These are phyloP conservation scores for Bombus difficillimus DNA, from an alignment of 1,140 invertebrate species.

Conservation along the genomic window DNA sequence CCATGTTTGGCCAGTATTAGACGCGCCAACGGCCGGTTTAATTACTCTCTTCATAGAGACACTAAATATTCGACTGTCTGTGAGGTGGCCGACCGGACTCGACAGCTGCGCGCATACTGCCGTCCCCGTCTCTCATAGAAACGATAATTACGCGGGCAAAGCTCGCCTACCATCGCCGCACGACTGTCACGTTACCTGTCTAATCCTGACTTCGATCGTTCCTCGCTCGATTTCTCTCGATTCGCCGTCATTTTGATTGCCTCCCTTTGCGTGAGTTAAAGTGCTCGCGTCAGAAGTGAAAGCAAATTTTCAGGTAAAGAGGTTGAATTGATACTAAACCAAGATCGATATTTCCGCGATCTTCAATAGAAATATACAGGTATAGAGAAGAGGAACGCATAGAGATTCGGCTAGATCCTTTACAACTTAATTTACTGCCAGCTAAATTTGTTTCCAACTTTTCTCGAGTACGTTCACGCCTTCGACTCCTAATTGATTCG, in stretches of 20 bases:
- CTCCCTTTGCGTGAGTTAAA: not conserved
- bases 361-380: not conserved
- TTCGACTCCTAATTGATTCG: constrained; percentile 7
- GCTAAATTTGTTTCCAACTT: not conserved
- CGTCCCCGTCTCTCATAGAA: constrained; percentile 39
- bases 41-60: constrained; percentile 57
- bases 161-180: constrained; percentile 27
- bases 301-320: too few relatives aligned
- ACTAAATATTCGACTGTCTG: constrained; percentile 59
- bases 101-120: not conserved
- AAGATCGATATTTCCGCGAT: not conserved
- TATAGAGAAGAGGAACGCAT: too few relatives aligned
- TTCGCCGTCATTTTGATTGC: not conserved
- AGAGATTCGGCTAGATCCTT: too few relatives aligned
- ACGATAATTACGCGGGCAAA: constrained; percentile 60
- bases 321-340: not conserved
- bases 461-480: not conserved
- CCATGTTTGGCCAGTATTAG: constrained; percentile 57
- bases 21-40: constrained; percentile 57
- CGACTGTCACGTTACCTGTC: constrained; percentile 23
- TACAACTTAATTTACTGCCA: not conserved
- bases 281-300: not conserved
- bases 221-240: constrained; percentile 7
- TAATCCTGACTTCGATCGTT: constrained; percentile 36
- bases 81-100: constrained; percentile 21